Conservation (phyloP, 2,888 invertebrate species). For the Dione vanillae region DNA sequence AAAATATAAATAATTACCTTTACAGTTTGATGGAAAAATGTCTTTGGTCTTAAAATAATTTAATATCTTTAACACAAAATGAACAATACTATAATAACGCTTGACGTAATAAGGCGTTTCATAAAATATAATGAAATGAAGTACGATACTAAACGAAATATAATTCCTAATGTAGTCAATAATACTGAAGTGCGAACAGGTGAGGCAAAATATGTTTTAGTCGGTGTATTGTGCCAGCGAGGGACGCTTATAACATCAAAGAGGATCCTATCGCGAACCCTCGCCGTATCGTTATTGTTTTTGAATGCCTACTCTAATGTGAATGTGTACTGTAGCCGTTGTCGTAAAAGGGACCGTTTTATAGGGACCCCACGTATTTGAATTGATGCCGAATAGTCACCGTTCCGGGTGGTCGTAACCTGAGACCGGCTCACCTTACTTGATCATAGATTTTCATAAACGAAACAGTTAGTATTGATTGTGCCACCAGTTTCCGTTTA, state of each 20-base stretch:
- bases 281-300: conserved; percentile 61
- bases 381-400: conserved; percentile 58
- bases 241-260: conserved; percentile 63
- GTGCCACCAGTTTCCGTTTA: conserved; percentile 14
- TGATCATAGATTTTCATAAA: conserved; percentile 69
- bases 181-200: conserved; percentile 43
- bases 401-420: conserved; percentile 68
- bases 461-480: conserved; percentile 50
- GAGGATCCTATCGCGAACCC: conserved; percentile 65
- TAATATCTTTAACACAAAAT: too few relatives aligned
- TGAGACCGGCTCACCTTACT: conserved; percentile 62
- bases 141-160: conserved; percentile 22
- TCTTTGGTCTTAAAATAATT: too few relatives aligned
- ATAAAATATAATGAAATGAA: conserved; percentile 24
- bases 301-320: conserved; percentile 53
- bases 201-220: conserved; percentile 45
- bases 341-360: conserved; percentile 74
- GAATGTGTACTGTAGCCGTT: conserved; percentile 63
- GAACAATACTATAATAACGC: conserved; percentile 3
- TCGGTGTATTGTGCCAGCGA: conserved; percentile 53
- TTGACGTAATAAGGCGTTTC: neutral
- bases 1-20: neutral
- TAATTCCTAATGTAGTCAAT: conserved; percentile 43
- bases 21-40: too few relatives aligned
- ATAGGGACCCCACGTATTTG: conserved; percentile 58